phyloP scores from a whole-genome alignment of 2,113 vertebrate genomes.

The Thunnus thynnus region DNA sequence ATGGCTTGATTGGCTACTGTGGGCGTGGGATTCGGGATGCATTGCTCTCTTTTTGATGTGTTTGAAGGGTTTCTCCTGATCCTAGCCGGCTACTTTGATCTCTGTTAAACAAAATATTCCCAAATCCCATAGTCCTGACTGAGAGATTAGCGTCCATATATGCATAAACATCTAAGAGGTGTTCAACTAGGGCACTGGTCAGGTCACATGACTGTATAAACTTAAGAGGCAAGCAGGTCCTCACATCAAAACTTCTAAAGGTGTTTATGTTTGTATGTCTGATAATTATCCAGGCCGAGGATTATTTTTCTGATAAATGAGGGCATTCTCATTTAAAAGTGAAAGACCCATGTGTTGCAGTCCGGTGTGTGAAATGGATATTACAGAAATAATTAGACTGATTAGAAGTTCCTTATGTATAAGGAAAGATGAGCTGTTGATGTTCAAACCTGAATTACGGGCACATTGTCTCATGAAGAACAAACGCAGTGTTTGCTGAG shows the following conservation, averaged over 20 bases:
- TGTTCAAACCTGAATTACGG: conserved; percentile 66
- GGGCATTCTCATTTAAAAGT: conserved; percentile 79
- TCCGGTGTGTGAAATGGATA: conserved; percentile 68
- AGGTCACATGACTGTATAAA: conserved; percentile 82
- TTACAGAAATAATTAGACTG: conserved; percentile 77
- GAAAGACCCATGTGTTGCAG: conserved; percentile 65
- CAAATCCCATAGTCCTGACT: conserved; percentile 84
- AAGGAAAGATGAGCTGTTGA: conserved; percentile 66
- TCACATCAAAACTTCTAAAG: conserved; percentile 78
- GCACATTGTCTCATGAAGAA: conserved; percentile 52
- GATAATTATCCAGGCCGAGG: conserved; percentile 75
- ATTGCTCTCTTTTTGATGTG: conserved; percentile 81
- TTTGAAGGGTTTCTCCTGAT: conserved; percentile 76
- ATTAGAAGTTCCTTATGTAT: conserved; percentile 67
- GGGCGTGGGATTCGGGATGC: conserved; percentile 74
- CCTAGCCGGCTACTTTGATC: conserved; percentile 78
- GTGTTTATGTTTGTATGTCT: conserved; percentile 81
- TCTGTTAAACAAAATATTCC: conserved; percentile 84
- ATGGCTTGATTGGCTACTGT: conserved; percentile 80
- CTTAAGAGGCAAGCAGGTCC: conserved; percentile 69
- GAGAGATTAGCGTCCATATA: conserved; percentile 81
- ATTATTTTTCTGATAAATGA: conserved; percentile 77
- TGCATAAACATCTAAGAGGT: conserved; percentile 84
- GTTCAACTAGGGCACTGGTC: conserved; percentile 82
- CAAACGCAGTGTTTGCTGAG: conserved; percentile 22